Base-by-base conservation (phyloP, 2,113 vertebrate species). In the Chunga burmeisteri region DNA sequence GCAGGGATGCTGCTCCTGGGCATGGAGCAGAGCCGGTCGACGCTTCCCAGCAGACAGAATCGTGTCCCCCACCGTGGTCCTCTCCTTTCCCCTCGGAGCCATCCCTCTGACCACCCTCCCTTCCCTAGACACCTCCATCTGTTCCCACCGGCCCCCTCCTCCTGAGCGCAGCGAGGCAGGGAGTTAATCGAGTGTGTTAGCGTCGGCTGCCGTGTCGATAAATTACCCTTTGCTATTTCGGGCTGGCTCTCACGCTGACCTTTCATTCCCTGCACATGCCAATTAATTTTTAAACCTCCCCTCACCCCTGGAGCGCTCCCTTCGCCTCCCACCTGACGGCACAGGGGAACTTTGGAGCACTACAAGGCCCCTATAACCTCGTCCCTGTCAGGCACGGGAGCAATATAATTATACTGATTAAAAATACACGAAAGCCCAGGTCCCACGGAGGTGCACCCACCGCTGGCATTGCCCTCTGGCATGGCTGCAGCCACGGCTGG, bases 301-400 rank as follows among this genome's bases (percentile, higher is more conserved):
- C 79, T 80, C 1, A 0, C 30, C 70, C 65, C 52, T 1, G 7
- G 44, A 66, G 87, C 0, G 5, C 46, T 81, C 59, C 2, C 13
- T 73, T 61, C 34, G 1, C 78, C 74, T 65, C 83, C 73, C 20
- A 49, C 46, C 68, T 0, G 0, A 3, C 0, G 11, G 79, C 56
- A 27, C 68, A 7, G 63, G 68, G 71, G 72, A 16, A 38, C 47
- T 66, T 1, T 5, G 50, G 77, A 46, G 93, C 62, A 2, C 59
- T 40, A 3, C 58, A 6, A 4, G 72, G 71, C 49, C 67, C 46
- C 53, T 49, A 2, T n/a, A 40, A 73, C 49, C 65, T 44, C 0
- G 0, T 19, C 46, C 30, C 73, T 2, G 1, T 2, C 0, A 0
- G 26, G 21, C 30, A 27, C 0, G 1, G 52, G 66, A 44, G 47